A percentile compares a stretch with the other conserved stretches of the same genome.
Evolutionary conservation across 2,888 invertebrate species (phyloP).

Genomic region (Cantharis flavilabris): DNA sequence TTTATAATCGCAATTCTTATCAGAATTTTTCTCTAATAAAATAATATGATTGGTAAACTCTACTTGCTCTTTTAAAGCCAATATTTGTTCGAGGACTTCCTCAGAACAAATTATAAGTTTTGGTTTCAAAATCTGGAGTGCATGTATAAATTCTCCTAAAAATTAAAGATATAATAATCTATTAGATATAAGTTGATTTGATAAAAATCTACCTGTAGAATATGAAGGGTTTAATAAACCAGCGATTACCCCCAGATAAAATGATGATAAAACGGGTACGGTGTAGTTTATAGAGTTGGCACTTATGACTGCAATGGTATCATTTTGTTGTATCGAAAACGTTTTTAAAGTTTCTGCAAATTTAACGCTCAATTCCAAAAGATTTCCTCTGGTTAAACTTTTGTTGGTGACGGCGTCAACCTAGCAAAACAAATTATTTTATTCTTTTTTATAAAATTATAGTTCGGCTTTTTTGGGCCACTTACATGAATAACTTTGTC

Average conservation of each 20-base stretch:
- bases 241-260: slow-evolving; percentile 39
- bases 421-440: slow-evolving; percentile 22
- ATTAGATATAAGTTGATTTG: neutral
- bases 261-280: slow-evolving; percentile 39
- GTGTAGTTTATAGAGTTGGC: slow-evolving; percentile 43
- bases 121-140: slow-evolving; percentile 67
- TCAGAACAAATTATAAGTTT: slow-evolving; percentile 67
- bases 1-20: slow-evolving; percentile 39
- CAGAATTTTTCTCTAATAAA: neutral
- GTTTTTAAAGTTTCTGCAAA: slow-evolving; percentile 39
- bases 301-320: slow-evolving; percentile 39
- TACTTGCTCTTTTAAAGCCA: slow-evolving; percentile 43
- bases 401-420: slow-evolving; percentile 38
- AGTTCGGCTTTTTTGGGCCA: neutral
- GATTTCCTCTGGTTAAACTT: slow-evolving; percentile 34
- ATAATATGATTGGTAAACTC: neutral
- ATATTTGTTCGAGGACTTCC: slow-evolving; percentile 59
- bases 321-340: slow-evolving; percentile 35
- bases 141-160: slow-evolving; percentile 67
- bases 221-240: slow-evolving; percentile 43
- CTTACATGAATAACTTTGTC: neutral
- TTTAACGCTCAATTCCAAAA: slow-evolving; percentile 37
- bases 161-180: neutral
- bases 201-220: slow-evolving; percentile 21
- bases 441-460: too few relatives aligned